Evolutionary conservation across 2,797 vertebrate genomes (phyloP).

Genomic region (Philypnodon macrostomus): DNA sequence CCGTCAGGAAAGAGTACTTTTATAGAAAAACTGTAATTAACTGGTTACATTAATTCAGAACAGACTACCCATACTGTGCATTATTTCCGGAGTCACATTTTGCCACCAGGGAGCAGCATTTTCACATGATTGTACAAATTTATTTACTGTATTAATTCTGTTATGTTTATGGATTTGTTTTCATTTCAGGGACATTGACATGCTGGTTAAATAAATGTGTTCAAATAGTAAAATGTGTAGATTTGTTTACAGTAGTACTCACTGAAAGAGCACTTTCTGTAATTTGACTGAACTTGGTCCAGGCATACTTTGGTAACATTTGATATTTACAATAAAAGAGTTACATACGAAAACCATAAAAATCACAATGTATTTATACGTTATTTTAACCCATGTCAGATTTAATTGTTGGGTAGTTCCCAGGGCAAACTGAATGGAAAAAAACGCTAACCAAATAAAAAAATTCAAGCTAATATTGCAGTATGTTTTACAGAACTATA

Average conservation of each 20-base stretch:
- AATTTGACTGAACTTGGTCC: no score
- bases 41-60: slow-evolving; percentile 14
- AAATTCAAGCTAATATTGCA: no score
- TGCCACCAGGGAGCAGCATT: slow-evolving; percentile 64
- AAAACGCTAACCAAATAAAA: no score
- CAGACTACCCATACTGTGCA: slow-evolving; percentile 4
- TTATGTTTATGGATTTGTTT: slow-evolving; percentile 32
- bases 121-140: slow-evolving; percentile 54
- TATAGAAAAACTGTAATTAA: slow-evolving; percentile 13
- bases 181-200: slow-evolving; percentile 64
- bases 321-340: no score
- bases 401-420: no score
- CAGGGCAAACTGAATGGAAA: no score
- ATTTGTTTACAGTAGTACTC: slow-evolving; percentile 12
- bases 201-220: slow-evolving; percentile 63
- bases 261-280: no score
- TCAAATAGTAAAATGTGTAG: slow-evolving; percentile 30
- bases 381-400: no score
- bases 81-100: slow-evolving; percentile 24
- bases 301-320: no score
- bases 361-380: no score
- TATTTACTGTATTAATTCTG: slow-evolving; percentile 44
- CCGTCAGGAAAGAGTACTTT: slow-evolving; percentile 8
- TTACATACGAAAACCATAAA: no score
- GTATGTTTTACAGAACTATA: no score